phyloP scores from a whole-genome alignment of 2,113 vertebrate genomes.

The Tragelaphus imberbis region DNA sequence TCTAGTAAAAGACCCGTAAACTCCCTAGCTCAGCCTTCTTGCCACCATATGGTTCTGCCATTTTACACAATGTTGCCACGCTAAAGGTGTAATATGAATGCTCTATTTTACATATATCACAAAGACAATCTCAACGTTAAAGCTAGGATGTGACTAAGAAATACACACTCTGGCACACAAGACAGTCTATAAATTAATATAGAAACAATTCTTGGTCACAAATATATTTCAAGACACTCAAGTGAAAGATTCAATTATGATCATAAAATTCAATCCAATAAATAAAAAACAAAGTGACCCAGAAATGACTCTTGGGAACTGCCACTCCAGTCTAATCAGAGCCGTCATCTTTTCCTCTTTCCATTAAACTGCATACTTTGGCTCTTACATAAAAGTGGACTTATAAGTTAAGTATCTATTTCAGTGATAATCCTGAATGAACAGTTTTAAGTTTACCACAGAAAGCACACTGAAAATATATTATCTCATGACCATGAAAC shows the following conservation, averaged over 20 bases:
- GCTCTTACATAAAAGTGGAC: background rate
- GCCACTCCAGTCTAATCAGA: background rate
- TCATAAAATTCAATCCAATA: background rate
- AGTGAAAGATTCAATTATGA: background rate
- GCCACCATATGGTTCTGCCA: background rate
- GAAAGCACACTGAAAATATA: background rate
- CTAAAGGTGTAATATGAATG: background rate
- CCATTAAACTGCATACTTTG: background rate
- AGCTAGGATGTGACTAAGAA: background rate
- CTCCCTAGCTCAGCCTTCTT: background rate
- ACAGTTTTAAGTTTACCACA: background rate
- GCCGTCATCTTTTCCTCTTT: background rate
- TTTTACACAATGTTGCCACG: background rate
- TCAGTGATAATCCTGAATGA: background rate
- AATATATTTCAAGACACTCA: background rate
- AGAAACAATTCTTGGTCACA: background rate
- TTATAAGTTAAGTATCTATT: constrained; percentile 1
- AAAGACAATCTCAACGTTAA: background rate
- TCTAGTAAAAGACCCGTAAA: background rate
- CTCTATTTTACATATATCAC: background rate
- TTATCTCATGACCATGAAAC: background rate
- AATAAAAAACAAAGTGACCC: constrained; percentile 14
- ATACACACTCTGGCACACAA: background rate
- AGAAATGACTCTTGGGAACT: background rate
- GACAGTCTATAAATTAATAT: background rate